Percentiles rank a stretch among this genome's conserved stretches.
Evolutionary conservation across 2,797 vertebrate genomes (phyloP).

Genomic region (Carcharodon carcharias): DNA sequence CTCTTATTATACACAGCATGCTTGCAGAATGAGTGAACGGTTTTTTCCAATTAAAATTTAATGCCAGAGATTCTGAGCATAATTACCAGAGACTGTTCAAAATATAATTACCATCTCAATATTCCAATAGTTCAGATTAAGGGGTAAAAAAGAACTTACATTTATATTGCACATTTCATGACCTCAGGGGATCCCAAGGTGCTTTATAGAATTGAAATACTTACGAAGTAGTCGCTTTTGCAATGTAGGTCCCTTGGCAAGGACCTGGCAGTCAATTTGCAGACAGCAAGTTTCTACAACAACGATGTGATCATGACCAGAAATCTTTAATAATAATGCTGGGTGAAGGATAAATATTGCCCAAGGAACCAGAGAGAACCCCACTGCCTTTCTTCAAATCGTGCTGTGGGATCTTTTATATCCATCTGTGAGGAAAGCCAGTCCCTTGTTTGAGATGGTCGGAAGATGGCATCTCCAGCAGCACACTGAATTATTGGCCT

Average conservation of each 20-base stretch:
- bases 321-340: background rate
- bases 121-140: background rate
- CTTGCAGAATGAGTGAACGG: background rate
- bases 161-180: background rate
- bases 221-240: background rate
- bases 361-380: background rate
- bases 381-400: background rate
- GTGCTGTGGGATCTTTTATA: background rate
- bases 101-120: background rate
- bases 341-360: background rate
- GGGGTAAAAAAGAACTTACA: background rate
- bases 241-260: background rate
- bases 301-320: background rate
- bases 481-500: background rate
- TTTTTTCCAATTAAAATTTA: background rate
- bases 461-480: background rate
- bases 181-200: background rate
- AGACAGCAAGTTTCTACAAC: background rate
- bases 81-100: background rate
- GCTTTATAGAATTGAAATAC: background rate
- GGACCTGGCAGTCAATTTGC: background rate
- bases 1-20: background rate
- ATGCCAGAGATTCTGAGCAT: background rate
- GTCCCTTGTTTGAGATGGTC: background rate
- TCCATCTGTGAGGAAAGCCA: background rate